phyloP scores from a whole-genome alignment of 2,797 vertebrate species.

The Onychomys leucogaster region DNA sequence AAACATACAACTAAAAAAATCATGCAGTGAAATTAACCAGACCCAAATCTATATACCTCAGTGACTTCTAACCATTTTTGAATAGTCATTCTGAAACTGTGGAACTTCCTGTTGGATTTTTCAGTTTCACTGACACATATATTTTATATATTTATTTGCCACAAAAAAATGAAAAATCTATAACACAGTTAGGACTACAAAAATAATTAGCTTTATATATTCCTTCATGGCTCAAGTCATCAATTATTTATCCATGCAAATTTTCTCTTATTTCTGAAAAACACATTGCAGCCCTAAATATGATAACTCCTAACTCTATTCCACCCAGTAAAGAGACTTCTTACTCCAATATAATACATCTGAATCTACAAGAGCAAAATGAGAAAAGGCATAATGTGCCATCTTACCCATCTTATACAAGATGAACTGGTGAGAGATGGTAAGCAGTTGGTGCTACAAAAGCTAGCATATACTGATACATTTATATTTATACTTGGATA shows the following conservation, averaged over 20 bases:
- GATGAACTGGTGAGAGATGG: not conserved
- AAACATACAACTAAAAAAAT: not conserved
- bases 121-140: not conserved
- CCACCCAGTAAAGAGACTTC: not conserved
- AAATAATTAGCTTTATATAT: not conserved
- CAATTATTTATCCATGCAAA: not conserved
- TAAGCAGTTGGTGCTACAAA: not conserved
- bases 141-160: not conserved
- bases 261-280: constrained; percentile 10
- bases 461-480: not conserved
- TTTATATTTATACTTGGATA: not conserved
- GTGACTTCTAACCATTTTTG: not conserved
- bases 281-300: not conserved
- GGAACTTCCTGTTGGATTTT: not conserved
- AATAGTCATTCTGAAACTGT: not conserved
- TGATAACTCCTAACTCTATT: not conserved
- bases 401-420: not conserved
- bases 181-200: not conserved
- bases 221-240: not conserved
- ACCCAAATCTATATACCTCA: not conserved
- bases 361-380: not conserved
- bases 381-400: not conserved
- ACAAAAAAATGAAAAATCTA: too few species aligned
- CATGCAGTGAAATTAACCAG: not conserved
- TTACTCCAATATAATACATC: not conserved